Evolutionary conservation across 2,113 vertebrate species (phyloP), one percentile per base, ranked within the genome.

Genomic region (Podocnemis expansa): DNA sequence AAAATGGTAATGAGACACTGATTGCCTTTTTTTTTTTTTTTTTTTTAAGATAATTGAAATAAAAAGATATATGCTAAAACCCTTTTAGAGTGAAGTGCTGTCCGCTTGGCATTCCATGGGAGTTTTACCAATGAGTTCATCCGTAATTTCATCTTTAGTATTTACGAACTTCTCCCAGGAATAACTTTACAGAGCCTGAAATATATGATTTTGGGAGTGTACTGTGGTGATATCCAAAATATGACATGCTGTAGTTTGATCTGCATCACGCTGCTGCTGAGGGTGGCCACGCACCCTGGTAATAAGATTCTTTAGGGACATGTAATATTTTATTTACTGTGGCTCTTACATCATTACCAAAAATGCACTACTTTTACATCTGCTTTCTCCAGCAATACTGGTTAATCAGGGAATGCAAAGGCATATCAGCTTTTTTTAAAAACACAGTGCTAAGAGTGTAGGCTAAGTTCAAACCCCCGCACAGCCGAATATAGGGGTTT

Each of bases 151-250:
- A 8, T 43, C 17, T 14, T 11, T 7, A n/a, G 21, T 21, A 2
- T 58, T 29, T 8, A 5, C 52, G 78, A 41, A 29, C 47, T 92
- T 14, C 63, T 12, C 9, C 79, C 0, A 1, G 43, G 73, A 21
- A 2, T 24, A 2, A 1, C 51, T 81, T 43, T 13, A 7, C 24
- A 3, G 4, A n/a, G 10, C 58, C 87, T 17, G 67, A 2, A 0
- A 0, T 2, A 24, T 24, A 14, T 84, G 27, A 49, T 47, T 31
- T 10, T 84, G 79, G 75, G 29, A 89, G 55, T 2, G 2, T 24
- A 54, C 7, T 8, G 75, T 41, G 22, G 78, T 4, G 6, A 2
- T 4, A 29, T 51, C 73, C 56, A 52, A 27, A 83, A 54, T 2
- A 78, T 27, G 41, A 45, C 41, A 76, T 45, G 45, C 73, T 3